phyloP scores from a whole-genome alignment of 2,888 invertebrate species.

The Endomychus coccineus region DNA sequence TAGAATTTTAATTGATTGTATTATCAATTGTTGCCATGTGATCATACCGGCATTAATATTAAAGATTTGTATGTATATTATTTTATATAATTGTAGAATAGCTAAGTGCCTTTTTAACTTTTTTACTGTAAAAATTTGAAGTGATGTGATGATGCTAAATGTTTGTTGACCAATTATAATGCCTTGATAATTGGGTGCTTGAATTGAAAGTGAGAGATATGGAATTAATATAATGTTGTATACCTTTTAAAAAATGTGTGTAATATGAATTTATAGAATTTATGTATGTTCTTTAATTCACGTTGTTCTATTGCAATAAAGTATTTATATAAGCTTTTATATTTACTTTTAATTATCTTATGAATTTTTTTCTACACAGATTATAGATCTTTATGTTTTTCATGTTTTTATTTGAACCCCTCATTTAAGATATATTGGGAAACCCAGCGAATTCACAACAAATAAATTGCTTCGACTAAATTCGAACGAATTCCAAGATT shows the following conservation, averaged over 20 bases:
- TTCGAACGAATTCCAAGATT: too few species aligned
- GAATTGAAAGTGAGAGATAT: slow-evolving; percentile 20
- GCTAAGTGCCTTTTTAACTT: slow-evolving; percentile 37
- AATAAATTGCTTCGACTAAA: too few species aligned
- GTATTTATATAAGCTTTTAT: slow-evolving; percentile 15
- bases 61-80: slow-evolving; percentile 30
- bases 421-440: too few species aligned
- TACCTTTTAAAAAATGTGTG: slow-evolving; percentile 20
- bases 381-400: too few species aligned
- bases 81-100: slow-evolving; percentile 32
- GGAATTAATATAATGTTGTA: slow-evolving; percentile 14
- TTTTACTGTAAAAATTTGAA: slow-evolving; percentile 13
- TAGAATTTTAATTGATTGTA: slow-evolving; percentile 22
- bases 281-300: slow-evolving; percentile 26
- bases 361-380: too few species aligned
- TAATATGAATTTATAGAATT: slow-evolving; percentile 16
- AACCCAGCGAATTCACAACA: too few species aligned
- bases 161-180: slow-evolving; percentile 21
- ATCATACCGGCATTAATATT: slow-evolving; percentile 34
- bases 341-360: too few species aligned
- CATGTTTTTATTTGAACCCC: too few species aligned
- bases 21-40: slow-evolving; percentile 36
- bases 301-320: slow-evolving; percentile 28
- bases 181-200: slow-evolving; percentile 26
- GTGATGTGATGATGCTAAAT: slow-evolving; percentile 16